phyloP scores from a whole-genome alignment of 2,113 vertebrate species.

The Oreochromis niloticus region DNA sequence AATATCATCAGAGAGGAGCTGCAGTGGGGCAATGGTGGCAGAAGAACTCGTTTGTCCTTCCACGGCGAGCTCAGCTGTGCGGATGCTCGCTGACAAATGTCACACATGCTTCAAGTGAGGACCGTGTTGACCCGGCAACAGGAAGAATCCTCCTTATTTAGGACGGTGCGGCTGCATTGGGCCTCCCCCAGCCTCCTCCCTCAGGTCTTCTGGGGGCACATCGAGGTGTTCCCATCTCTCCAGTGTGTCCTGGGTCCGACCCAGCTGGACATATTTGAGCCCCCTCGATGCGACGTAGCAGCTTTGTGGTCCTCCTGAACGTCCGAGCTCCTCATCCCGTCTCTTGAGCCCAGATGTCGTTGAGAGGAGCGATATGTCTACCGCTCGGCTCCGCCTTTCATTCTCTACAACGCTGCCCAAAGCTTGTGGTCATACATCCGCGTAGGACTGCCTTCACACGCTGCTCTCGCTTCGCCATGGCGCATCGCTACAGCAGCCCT shows the following conservation, averaged over 20 bases:
- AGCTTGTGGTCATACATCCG: background rate
- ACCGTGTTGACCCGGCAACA: background rate
- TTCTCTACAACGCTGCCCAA: background rate
- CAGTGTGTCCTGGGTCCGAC: background rate
- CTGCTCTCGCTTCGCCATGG: background rate
- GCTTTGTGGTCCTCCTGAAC: background rate
- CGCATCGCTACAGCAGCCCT: background rate
- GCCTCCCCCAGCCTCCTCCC: background rate
- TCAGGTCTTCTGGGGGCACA: background rate
- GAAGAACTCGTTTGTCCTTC: fast-evolving
- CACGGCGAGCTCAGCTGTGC: background rate
- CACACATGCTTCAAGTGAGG: background rate
- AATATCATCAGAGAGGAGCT: background rate
- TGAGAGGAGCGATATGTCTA: too few species aligned
- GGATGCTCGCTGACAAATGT: background rate
- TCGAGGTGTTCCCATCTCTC: background rate
- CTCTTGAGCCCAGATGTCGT: background rate
- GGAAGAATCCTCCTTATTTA: background rate
- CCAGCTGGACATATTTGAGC: background rate
- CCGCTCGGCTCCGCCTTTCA: too few species aligned
- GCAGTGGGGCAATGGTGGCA: fast-evolving
- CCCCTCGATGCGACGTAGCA: background rate
- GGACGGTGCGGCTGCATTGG: too few species aligned
- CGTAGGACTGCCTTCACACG: background rate
- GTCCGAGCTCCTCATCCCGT: background rate